Evolutionary conservation across 2,797 vertebrate species (phyloP).

Genomic region (Caiman crocodilus): DNA sequence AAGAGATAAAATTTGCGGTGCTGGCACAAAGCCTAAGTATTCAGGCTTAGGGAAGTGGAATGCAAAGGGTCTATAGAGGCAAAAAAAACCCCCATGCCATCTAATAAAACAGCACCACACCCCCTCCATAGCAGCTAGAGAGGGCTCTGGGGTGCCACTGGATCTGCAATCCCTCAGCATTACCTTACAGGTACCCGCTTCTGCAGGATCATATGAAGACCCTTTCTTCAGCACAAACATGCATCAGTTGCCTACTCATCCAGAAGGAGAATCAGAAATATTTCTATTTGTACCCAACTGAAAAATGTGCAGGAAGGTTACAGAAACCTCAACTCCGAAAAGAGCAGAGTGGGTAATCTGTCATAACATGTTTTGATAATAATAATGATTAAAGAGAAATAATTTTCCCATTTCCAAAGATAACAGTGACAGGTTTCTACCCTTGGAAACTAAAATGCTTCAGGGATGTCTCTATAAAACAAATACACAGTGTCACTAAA

Average conservation of each 20-base stretch:
- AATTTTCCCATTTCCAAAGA: constrained; percentile 25
- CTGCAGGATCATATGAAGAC: neutral
- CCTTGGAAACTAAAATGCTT: neutral
- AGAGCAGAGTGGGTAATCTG: constrained; percentile 40
- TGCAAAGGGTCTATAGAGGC: neutral
- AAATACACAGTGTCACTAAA: constrained; percentile 16
- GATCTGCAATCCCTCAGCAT: neutral
- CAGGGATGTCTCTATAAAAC: constrained; percentile 18
- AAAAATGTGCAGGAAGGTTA: constrained; percentile 28
- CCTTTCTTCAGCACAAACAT: neutral
- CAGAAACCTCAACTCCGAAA: constrained; percentile 28
- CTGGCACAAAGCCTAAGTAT: neutral
- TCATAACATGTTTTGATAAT: constrained; percentile 31
- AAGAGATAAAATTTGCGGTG: neutral
- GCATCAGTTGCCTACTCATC: neutral
- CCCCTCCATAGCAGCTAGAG: neutral
- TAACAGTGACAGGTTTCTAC: constrained; percentile 6
- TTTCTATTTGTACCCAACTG: neutral
- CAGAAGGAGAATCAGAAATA: neutral
- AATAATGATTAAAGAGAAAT: constrained; percentile 21
- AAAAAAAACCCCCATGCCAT: neutral
- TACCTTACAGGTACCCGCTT: neutral
- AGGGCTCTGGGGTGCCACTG: neutral
- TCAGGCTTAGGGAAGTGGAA: neutral
- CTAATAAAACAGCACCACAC: neutral